Evolutionary conservation across 2,797 vertebrate species (phyloP), one percentile per base, ranked within the genome.

Genomic region (Notolepis coatsorum): DNA sequence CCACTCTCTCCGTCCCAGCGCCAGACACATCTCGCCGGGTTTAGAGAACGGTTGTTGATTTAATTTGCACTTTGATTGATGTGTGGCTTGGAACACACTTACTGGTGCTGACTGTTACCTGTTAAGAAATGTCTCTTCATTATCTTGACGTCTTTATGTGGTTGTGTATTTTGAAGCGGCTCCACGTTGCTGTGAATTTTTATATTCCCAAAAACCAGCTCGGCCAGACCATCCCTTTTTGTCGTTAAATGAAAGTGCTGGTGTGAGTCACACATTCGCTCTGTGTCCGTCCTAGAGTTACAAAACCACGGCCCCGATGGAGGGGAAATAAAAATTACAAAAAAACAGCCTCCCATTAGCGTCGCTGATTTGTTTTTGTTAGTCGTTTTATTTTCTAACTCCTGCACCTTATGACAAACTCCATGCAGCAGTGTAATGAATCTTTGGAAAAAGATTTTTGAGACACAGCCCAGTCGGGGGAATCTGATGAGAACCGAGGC

Each of bases 31-130:
- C 55, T 65, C 53, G 65, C 47, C 43, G 53, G 56, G 45, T 53
- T 42, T 37, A 67, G 49, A 58, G 46, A 30, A 67, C n/a, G n/a
- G 35, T 31, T 58, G 20, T 25, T 60, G 58, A 54, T 42, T 47
- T 66, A 68, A 47, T 63, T 37, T 46, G 4, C 42, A n/a, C n/a
- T 23, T 39, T 65, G 73, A 73, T 67, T 66, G 76, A 75, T 68
- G 54, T 59, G 68, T 55, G 56, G 62, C 61, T 73, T 69, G 45
- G 61, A 31, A 48, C 61, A 62, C 31, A 27, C 42, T 57, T 59
- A 50, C 52, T 45, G 18, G 38, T 71, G 62, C 52, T 58, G 65
- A 18, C 45, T 61, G 61, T 68, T 51, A 68, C 41, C 41, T 48
- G 51, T 47, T 38, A 23, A 25, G 45, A 43, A 7, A 17, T n/a